phyloP scores from a whole-genome alignment of 2,113 vertebrate species.

The Anhinga rufa region DNA sequence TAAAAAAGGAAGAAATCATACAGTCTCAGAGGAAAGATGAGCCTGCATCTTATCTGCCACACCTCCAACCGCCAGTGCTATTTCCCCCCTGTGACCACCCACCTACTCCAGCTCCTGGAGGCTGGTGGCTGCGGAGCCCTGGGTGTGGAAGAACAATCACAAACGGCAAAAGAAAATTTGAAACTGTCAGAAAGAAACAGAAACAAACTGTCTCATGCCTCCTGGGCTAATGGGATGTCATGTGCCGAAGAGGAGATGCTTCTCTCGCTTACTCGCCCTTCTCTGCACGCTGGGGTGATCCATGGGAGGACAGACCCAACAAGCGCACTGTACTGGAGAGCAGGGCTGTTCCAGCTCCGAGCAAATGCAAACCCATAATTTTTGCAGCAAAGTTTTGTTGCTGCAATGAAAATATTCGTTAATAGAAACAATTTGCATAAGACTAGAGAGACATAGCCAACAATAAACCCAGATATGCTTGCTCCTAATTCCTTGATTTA shows the following conservation, averaged over 20 bases:
- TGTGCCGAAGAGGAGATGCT: neutral
- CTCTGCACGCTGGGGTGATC: neutral
- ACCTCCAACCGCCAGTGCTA: neutral
- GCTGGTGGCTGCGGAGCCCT: neutral
- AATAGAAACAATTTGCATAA: neutral
- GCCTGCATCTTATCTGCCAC: no score
- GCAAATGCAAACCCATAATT: neutral
- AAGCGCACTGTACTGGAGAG: no score
- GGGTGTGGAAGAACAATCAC: neutral
- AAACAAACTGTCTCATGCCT: neutral
- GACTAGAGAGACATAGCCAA: neutral
- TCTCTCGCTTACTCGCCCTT: neutral
- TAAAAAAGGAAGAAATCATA: neutral
- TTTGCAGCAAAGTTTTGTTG: neutral
- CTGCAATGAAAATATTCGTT: neutral
- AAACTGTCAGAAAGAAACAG: no score
- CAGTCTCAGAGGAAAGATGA: neutral
- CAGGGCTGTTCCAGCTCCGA: neutral
- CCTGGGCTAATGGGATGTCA: neutral
- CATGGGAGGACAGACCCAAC: accelerated
- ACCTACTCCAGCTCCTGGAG: neutral
- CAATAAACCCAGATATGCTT: no score
- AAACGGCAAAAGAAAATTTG: neutral
- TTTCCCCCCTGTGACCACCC: neutral
- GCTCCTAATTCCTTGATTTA: neutral